Conservation (phyloP, 2,888 invertebrate species). For the Laothoe populi region DNA sequence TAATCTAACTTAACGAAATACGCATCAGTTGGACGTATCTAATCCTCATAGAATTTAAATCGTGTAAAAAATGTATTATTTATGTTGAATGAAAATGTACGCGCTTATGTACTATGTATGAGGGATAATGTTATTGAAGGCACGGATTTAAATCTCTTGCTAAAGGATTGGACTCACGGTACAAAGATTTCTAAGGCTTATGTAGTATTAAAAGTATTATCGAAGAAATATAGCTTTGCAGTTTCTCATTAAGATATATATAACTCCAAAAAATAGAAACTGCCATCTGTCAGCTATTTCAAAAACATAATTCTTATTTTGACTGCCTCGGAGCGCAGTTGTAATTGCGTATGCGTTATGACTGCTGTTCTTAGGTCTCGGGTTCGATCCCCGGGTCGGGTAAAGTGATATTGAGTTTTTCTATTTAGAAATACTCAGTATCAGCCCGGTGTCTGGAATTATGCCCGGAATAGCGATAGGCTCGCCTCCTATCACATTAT, state of each 20-base stretch:
- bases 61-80: slow-evolving; percentile 23
- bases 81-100: slow-evolving; percentile 21
- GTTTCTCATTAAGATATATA: not conserved
- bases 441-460: too few species aligned
- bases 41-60: slow-evolving; percentile 24
- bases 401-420: too few species aligned
- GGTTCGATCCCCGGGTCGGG: too few species aligned
- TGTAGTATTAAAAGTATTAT: not conserved
- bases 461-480: too few species aligned
- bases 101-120: slow-evolving; percentile 15
- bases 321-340: too few species aligned
- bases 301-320: too few species aligned
- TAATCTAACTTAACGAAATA: slow-evolving; percentile 21
- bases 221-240: not conserved
- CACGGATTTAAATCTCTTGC: slow-evolving; percentile 3
- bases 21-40: slow-evolving; percentile 14
- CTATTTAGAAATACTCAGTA: too few species aligned
- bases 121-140: not conserved
- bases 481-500: too few species aligned
- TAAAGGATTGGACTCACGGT: slow-evolving; percentile 10
- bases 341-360: too few species aligned
- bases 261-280: too few species aligned
- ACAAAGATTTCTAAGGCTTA: slow-evolving; percentile 6
- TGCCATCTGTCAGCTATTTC: too few species aligned
- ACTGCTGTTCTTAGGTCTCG: too few species aligned